Evolutionary conservation across 2,797 vertebrate genomes (phyloP).

Genomic region (Amphiprion clarkii): DNA sequence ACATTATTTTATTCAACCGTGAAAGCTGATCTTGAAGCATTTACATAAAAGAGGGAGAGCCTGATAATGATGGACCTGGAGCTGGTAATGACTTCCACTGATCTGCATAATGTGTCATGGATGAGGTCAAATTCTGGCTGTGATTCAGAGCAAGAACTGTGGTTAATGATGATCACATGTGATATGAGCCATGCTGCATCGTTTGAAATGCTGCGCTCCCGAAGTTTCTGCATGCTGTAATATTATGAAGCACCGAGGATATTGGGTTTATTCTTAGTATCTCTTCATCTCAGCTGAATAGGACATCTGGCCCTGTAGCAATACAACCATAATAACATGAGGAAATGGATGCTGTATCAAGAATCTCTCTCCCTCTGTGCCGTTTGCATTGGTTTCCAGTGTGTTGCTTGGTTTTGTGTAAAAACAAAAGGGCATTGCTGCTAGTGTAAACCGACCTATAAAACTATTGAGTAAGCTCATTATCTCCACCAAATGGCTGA

Average conservation of each 20-base stretch:
- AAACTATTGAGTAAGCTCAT: slow-evolving; percentile 39
- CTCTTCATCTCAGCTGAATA: slow-evolving; percentile 68
- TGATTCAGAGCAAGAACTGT: slow-evolving; percentile 22
- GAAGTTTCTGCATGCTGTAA: slow-evolving; percentile 27
- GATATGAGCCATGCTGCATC: neutral
- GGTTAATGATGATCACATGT: slow-evolving; percentile 25
- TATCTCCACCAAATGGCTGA: slow-evolving; percentile 46
- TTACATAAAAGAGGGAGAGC: neutral
- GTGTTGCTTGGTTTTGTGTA: slow-evolving; percentile 36
- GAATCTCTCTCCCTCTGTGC: slow-evolving; percentile 40
- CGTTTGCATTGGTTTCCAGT: slow-evolving; percentile 50
- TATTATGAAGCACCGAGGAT: slow-evolving; percentile 34
- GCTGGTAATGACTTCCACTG: slow-evolving; percentile 18
- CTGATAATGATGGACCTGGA: neutral
- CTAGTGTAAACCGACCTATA: slow-evolving; percentile 48
- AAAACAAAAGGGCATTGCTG: slow-evolving; percentile 50
- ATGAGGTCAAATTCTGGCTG: slow-evolving; percentile 23
- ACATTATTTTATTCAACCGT: too few relatives aligned
- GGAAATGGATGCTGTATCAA: slow-evolving; percentile 61
- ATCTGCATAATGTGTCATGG: slow-evolving; percentile 23
- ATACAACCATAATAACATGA: slow-evolving; percentile 50
- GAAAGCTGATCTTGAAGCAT: too few relatives aligned
- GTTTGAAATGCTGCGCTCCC: slow-evolving; percentile 19
- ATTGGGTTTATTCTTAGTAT: slow-evolving; percentile 70
- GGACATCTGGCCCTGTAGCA: slow-evolving; percentile 74